Conservation (phyloP, 1,140 invertebrate species). For the Ostrea edulis region DNA sequence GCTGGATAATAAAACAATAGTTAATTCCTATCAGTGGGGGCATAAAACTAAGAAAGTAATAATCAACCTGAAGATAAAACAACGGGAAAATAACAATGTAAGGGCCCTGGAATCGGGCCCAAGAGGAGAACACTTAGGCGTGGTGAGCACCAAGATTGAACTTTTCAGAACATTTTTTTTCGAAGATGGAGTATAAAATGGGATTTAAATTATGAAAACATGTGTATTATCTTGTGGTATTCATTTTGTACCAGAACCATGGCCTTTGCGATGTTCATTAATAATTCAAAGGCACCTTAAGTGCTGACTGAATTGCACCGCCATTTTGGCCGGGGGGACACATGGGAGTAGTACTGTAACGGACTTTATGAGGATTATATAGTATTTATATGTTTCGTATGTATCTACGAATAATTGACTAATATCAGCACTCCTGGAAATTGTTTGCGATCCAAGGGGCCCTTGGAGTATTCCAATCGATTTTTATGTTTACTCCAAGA, state of each 20-base stretch:
- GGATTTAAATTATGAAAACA: neutral
- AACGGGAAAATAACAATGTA: slow-evolving; percentile 25
- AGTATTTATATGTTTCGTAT: slow-evolving; percentile 1
- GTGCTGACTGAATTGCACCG: neutral
- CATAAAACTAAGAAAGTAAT: slow-evolving; percentile 30
- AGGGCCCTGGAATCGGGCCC: neutral
- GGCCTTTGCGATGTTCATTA: neutral
- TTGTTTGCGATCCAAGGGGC: neutral
- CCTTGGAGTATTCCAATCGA: neutral
- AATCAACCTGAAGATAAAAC: slow-evolving; percentile 37
- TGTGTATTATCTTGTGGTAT: neutral
- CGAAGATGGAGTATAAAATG: neutral
- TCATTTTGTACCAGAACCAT: neutral
- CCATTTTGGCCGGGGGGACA: neutral
- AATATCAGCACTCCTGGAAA: neutral
- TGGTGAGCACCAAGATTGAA: neutral
- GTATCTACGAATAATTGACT: slow-evolving; percentile 10
- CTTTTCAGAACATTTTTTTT: neutral
- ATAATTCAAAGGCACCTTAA: slow-evolving; percentile 8
- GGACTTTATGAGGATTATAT: neutral
- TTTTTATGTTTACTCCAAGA: neutral
- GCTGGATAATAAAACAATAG: slow-evolving; percentile 37
- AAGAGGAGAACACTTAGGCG: neutral
- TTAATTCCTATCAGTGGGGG: slow-evolving; percentile 34
- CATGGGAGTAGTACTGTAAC: neutral